Percentiles rank a stretch among this genome's conserved stretches.
Conservation (phyloP, 1,140 invertebrate genomes). For the Drosophila novamexicana region DNA sequence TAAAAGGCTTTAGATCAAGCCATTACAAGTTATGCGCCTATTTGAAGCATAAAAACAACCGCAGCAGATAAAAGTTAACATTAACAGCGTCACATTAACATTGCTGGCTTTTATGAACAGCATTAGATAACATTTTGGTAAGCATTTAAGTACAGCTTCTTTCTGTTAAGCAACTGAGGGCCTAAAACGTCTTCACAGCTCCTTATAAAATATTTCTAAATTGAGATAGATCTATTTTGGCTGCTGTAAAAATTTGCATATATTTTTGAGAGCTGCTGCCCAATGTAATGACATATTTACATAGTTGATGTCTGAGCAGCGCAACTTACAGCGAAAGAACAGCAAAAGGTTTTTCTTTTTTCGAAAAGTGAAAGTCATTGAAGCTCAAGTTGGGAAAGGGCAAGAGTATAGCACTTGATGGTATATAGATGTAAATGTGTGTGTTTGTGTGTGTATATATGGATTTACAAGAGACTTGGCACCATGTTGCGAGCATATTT, state of each 20-base stretch:
- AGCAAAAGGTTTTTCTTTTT: background rate
- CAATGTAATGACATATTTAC: slow-evolving; percentile 4
- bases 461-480: background rate
- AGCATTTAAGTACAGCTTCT: background rate
- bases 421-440: background rate
- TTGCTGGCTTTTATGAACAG: background rate
- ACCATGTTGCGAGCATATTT: slow-evolving; percentile 6
- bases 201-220: background rate
- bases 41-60: too few relatives aligned
- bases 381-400: slow-evolving; percentile 3
- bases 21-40: too few relatives aligned
- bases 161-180: background rate
- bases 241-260: background rate
- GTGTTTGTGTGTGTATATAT: background rate
- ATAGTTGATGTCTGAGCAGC: slow-evolving; percentile 3
- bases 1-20: background rate
- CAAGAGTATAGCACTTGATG: background rate
- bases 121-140: background rate
- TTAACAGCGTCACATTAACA: slow-evolving; percentile 7
- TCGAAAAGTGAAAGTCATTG: background rate
- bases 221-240: too few relatives aligned
- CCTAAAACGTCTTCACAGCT: background rate
- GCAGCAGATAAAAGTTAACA: slow-evolving; percentile 4
- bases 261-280: background rate
- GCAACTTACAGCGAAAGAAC: background rate